Evolutionary conservation across 37 sponge, comb jelly and placozoan genomes (phyloP), one percentile per base, ranked within the genome.

Genomic region (Eunapius fragilis): DNA sequence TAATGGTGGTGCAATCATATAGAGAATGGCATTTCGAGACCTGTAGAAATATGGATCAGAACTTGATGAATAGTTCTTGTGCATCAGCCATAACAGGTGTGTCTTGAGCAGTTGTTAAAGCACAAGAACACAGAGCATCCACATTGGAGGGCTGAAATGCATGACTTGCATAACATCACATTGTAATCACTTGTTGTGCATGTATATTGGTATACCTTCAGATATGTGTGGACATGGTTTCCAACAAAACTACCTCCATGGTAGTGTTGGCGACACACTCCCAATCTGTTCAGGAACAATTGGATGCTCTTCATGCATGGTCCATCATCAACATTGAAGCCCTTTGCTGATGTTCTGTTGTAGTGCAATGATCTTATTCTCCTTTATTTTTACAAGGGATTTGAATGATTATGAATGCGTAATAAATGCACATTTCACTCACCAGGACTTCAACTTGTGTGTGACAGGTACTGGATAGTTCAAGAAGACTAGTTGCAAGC

Each of bases 181-280:
- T 58, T 58, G 67, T 58, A 26, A 80, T 48, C n/a, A 48, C n/a
- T 37, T 38, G 28, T 5, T 50, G 26, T 33, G 48, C 7, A 47
- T 37, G 9, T 3, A 24, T 58, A 50, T 14, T 50, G 72, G 47
- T 69, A 86, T n/a, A n/a, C 80, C 87, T 86, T 86, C 35, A 86
- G n/a, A n/a, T n/a, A n/a, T n/a, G n/a, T n/a, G n/a, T n/a, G n/a
- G 35, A 41, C 37, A 12, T 71, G n/a, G 69, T 87, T 87, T 26
- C 87, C 87, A 7, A 87, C 67, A 74, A 87, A 87, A 24, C 75
- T 81, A 26, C 82, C 87, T 26, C 82, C 81, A 68, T 87, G 41
- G 36, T 87, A 87, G 27, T 81, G 82, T 41, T 87, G 81, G 23
- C 81, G 32, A 32, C 37, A 34, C 0, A 88, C 82, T 77, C 82